phyloP scores from a whole-genome alignment of 2,797 vertebrate species.

The Acipenser oxyrinchus region DNA sequence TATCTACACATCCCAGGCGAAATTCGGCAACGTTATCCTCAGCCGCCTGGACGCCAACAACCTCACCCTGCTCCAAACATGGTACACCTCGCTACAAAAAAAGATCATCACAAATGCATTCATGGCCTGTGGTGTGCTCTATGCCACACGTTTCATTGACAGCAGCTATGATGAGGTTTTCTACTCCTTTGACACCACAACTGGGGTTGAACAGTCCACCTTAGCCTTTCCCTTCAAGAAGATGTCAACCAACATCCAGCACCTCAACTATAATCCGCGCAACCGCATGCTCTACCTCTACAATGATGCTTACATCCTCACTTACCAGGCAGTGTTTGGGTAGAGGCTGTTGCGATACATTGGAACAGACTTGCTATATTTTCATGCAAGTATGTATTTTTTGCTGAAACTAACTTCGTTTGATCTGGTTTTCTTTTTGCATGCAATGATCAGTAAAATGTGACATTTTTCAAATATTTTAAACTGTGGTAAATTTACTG shows the following conservation, averaged over 20 bases:
- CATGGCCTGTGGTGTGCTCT: slow-evolving; percentile 55
- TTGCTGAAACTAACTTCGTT: no score
- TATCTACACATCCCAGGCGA: slow-evolving; percentile 42
- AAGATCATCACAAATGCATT: slow-evolving; percentile 50
- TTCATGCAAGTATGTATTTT: background rate
- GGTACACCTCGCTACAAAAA: slow-evolving; percentile 53
- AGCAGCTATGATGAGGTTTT: slow-evolving; percentile 53
- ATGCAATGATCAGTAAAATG: no score
- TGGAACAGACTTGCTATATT: background rate
- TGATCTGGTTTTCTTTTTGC: no score
- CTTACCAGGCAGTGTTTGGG: slow-evolving; percentile 15
- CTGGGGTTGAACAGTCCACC: slow-evolving; percentile 41
- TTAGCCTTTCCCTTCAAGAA: slow-evolving; percentile 48
- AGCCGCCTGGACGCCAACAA: slow-evolving; percentile 34
- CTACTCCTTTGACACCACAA: slow-evolving; percentile 52
- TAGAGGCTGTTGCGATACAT: background rate
- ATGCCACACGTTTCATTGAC: slow-evolving; percentile 46
- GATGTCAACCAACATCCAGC: slow-evolving; percentile 28
- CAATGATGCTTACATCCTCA: slow-evolving; percentile 21
- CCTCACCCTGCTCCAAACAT: slow-evolving; percentile 32
- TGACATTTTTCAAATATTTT: no score
- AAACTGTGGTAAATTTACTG: no score
- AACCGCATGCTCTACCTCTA: slow-evolving; percentile 22
- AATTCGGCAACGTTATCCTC: slow-evolving; percentile 54
- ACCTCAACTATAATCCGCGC: slow-evolving; percentile 26